A percentile compares a stretch with the other conserved stretches of the same genome.
phyloP scores from a whole-genome alignment of 2,888 invertebrate genomes.

The Boloria euphrosyne region DNA sequence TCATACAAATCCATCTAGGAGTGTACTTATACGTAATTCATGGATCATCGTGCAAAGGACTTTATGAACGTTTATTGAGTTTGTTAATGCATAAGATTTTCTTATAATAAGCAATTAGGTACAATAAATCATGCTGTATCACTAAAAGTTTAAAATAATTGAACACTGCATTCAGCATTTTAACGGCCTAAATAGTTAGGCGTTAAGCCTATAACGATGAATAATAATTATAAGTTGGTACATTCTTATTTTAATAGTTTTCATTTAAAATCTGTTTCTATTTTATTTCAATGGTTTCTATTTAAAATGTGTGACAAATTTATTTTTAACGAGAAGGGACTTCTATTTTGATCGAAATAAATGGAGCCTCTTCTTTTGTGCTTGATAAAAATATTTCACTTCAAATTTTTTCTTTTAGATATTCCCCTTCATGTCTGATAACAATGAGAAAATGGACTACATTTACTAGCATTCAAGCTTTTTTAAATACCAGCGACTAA shows the following conservation, averaged over 20 bases:
- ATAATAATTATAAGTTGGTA: neutral
- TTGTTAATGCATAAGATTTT: too few species aligned
- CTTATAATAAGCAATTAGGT: too few species aligned
- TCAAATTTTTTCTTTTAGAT: constrained; percentile 15
- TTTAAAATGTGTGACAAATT: neutral
- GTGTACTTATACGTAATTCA: too few species aligned
- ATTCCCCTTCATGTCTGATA: neutral
- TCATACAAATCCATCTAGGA: too few species aligned
- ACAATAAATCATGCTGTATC: too few species aligned
- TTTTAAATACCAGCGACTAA: neutral
- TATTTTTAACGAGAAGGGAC: neutral
- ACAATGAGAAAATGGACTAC: constrained; percentile 12
- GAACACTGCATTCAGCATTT: too few species aligned
- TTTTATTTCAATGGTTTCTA: neutral
- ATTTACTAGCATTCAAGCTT: neutral
- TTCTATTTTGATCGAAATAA: constrained; percentile 5
- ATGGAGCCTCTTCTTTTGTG: constrained; percentile 12
- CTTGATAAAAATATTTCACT: constrained; percentile 14
- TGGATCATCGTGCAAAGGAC: too few species aligned
- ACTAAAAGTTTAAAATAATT: too few species aligned
- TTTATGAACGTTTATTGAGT: too few species aligned
- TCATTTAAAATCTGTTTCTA: neutral
- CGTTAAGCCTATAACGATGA: too few species aligned
- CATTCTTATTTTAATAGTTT: neutral
- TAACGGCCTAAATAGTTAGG: too few species aligned